These are phyloP conservation scores for Oreotrochilus melanogaster DNA, from an alignment of 2,113 vertebrate species.

Conservation along the genomic window DNA sequence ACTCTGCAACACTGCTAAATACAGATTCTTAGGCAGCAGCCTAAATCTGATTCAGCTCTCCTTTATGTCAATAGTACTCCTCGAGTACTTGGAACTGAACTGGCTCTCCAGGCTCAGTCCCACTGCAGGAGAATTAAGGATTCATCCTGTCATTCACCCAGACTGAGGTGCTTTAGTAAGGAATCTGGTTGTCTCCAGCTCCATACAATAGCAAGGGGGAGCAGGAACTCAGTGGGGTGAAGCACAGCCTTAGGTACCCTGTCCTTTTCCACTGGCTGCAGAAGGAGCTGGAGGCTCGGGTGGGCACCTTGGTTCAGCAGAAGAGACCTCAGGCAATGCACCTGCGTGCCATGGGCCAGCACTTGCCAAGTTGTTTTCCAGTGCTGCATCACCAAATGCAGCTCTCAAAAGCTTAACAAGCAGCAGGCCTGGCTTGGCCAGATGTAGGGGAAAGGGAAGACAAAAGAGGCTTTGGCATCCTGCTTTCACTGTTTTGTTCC, in stretches of 20 bases:
- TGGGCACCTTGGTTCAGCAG: not conserved
- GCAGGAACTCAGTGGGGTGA: not conserved
- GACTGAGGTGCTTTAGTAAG: not conserved
- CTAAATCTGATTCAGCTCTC: not conserved
- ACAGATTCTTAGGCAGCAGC: not conserved
- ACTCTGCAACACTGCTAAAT: not conserved
- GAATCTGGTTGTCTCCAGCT: not conserved
- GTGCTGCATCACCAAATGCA: not conserved
- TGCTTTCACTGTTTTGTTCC: not conserved
- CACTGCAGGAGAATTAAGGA: not conserved
- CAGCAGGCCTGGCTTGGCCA: not conserved
- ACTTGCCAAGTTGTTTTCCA: not conserved
- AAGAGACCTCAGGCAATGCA: fast-evolving
- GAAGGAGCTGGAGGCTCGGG: not conserved
- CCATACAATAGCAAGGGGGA: not conserved
- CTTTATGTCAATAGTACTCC: not conserved
- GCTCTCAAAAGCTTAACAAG: not conserved
- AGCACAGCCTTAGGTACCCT: not conserved
- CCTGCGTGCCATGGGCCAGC: not conserved
- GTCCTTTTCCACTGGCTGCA: not conserved
- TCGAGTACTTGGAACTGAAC: not conserved
- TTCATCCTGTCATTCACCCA: not conserved
- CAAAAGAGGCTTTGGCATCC: not conserved
- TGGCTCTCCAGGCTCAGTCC: not conserved
- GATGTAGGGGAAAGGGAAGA: not conserved